Evolutionary conservation across 2,888 invertebrate genomes (phyloP).

Genomic region (Hedychridium roseum): DNA sequence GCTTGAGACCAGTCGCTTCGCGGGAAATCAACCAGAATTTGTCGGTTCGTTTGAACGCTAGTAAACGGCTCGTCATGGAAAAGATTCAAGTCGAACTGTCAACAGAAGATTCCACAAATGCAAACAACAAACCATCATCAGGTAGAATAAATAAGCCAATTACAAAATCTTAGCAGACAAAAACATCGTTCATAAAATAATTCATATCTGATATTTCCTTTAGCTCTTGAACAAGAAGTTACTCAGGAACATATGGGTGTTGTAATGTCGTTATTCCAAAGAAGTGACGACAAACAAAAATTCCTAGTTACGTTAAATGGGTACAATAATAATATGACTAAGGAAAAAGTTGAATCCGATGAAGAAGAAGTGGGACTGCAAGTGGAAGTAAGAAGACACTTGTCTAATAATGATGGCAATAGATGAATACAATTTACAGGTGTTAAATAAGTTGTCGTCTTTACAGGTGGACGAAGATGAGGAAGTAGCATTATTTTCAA

Average conservation of each 20-base stretch:
- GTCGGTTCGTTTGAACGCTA: conserved; percentile 56
- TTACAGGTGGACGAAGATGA: conserved; percentile 55
- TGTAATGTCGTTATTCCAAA: conserved; percentile 59
- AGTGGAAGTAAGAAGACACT: conserved; percentile 47
- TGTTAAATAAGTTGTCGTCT: conserved; percentile 4
- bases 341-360: conserved; percentile 47
- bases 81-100: conserved; percentile 58
- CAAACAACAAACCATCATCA: too few species aligned
- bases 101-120: too few species aligned
- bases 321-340: conserved; percentile 53
- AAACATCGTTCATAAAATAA: too few species aligned
- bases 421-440: too few species aligned
- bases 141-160: too few species aligned
- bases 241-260: conserved; percentile 57
- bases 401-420: too few species aligned
- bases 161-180: too few species aligned
- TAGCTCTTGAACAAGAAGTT: conserved; percentile 43
- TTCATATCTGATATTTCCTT: too few species aligned
- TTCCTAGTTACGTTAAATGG: conserved; percentile 61
- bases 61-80: conserved; percentile 57
- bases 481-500: conserved; percentile 44
- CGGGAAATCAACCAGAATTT: conserved; percentile 55
- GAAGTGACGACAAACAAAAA: conserved; percentile 57
- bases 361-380: conserved; percentile 54
- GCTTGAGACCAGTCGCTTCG: conserved; percentile 36